Base-by-base conservation (phyloP, 2,797 vertebrate species). In the Lateolabrax maculatus region DNA sequence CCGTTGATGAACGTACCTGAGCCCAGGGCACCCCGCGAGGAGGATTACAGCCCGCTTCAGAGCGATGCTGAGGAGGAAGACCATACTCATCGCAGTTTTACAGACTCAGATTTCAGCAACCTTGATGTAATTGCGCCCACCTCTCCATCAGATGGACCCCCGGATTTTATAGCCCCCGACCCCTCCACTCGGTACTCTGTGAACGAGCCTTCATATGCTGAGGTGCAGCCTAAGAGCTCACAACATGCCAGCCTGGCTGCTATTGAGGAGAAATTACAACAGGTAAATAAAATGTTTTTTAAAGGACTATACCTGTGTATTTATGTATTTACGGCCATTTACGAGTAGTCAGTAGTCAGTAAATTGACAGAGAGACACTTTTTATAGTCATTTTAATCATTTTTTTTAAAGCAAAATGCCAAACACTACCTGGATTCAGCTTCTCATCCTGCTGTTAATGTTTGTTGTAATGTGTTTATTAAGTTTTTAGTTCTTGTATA, bases 141-240 rank as follows among this genome's bases (percentile, higher is more conserved):
- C n/a, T 71, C 89, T 13, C 93, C 82, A 0, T 94, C 92, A 0
- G 95, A 95, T 0, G 72, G 29, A 65, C 95, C 89, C 1, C 96
- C 95, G 0, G 94, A 95, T 44, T 90, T 94, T 9, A 91, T 91
- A 74, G 95, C 97, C 74, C 96, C 97, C 25, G 95, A 96, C 82
- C 94, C 91, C 1, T 60, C 66, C 4, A 37, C 6, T 2, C 52
- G 19, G 9, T 1, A 19, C 72, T 67, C 84, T 0, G n/a, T 43
- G 3, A 58, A 39, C 0, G 76, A 90, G 43, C 76, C 75, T 2
- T 66, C 83, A 0, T n/a, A 83, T 1, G 56, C 65, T 7, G 83
- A 88, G 49, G 51, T 49, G 11, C 55, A 72, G 15, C 79, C 49
- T 0, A 85, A 93, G 70, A 94, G 84, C 49, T 84, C 89, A 2